phyloP scores from a whole-genome alignment of 2,113 vertebrate genomes.

The Sebastes fasciatus region DNA sequence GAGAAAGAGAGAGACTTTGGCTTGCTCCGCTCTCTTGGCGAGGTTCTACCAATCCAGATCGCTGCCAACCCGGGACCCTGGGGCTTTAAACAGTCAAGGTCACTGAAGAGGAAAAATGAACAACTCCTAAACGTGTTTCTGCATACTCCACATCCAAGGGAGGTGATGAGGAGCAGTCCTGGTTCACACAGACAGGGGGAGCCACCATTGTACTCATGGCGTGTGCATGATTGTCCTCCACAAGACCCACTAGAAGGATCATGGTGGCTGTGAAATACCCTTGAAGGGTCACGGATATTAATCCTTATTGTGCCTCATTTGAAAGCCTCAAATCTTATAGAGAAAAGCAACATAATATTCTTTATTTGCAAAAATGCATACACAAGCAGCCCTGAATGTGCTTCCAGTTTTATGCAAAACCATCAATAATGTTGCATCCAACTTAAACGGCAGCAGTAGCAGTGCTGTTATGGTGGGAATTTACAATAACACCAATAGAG shows the following conservation, averaged over 20 bases:
- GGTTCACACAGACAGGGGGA: constrained; percentile 62
- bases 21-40: constrained; percentile 63
- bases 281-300: constrained; percentile 59
- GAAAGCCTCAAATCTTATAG: neutral
- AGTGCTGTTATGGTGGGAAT: constrained; percentile 7
- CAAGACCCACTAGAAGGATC: constrained; percentile 31
- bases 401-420: neutral
- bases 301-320: constrained; percentile 12
- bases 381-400: neutral
- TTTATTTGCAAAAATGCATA: neutral
- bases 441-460: neutral
- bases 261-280: constrained; percentile 45
- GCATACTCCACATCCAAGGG: constrained; percentile 36
- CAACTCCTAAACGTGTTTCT: constrained; percentile 63
- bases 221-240: constrained; percentile 38
- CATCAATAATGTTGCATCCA: neutral
- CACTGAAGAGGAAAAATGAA: constrained; percentile 71
- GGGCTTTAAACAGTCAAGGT: constrained; percentile 73
- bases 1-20: constrained; percentile 54
- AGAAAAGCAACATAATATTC: neutral
- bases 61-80: constrained; percentile 62
- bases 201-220: constrained; percentile 39
- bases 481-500: constrained; percentile 16
- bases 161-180: constrained; percentile 35
- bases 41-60: constrained; percentile 47